These are phyloP conservation scores for Sebastes iracundus DNA, from an alignment of 2,797 vertebrate genomes.

Conservation along the genomic window DNA sequence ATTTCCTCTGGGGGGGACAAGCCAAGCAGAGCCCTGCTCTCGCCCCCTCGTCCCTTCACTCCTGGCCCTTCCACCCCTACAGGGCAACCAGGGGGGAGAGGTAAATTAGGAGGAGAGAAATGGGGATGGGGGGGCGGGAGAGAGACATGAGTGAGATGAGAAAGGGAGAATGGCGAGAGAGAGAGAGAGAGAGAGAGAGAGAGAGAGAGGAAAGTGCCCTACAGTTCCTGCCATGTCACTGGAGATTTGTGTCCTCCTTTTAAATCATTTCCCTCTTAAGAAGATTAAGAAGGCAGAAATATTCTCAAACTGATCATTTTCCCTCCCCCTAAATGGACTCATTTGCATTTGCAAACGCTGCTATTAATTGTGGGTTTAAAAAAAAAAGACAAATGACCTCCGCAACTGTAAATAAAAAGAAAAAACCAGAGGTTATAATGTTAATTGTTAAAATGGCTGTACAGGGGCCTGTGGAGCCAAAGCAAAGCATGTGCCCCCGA, in stretches of 20 bases:
- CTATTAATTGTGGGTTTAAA: conserved; percentile 74
- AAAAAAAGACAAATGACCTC: conserved; percentile 69
- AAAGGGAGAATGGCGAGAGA: conserved; percentile 36
- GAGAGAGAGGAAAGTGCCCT: conserved; percentile 61
- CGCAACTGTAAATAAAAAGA: conserved; percentile 76
- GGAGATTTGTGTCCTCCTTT: conserved; percentile 84
- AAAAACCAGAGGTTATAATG: conserved; percentile 71
- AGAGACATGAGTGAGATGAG: conserved; percentile 59
- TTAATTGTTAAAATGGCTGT: conserved; percentile 73
- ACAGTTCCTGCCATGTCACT: conserved; percentile 81
- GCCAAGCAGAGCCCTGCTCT: conserved; percentile 54
- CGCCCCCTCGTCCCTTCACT: conserved; percentile 50
- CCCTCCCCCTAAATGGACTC: conserved; percentile 68
- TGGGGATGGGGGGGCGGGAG: conserved; percentile 31
- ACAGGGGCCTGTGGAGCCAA: conserved; percentile 41
- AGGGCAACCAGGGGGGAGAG: conserved; percentile 50
- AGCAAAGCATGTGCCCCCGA: conserved; percentile 40
- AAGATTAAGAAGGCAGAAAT: conserved; percentile 86
- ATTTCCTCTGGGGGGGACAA: conserved; percentile 76
- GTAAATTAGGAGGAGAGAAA: conserved; percentile 58
- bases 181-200: conserved; percentile 24
- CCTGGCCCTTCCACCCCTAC: conserved; percentile 53
- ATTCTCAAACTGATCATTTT: conserved; percentile 83
- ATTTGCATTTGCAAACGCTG: conserved; percentile 77
- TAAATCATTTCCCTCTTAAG: conserved; percentile 88